Evolutionary conservation across 1,140 invertebrate species (phyloP).

Genomic region (Papilio polyxenes): DNA sequence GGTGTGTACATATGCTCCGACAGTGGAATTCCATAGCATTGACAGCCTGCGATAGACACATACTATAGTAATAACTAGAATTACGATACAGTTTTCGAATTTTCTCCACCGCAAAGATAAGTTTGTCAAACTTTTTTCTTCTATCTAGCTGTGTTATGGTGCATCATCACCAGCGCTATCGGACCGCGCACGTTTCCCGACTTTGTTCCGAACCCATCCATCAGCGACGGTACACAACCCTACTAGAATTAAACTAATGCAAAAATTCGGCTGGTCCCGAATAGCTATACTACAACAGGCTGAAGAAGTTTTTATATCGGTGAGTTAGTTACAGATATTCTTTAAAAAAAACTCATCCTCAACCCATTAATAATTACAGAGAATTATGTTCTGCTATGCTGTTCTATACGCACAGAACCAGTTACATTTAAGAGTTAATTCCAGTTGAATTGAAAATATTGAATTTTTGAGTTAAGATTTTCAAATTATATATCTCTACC

Average conservation of each 20-base stretch:
- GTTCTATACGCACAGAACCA: too few relatives aligned
- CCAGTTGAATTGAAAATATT: too few relatives aligned
- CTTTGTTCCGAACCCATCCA: conserved; percentile 98
- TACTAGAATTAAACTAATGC: conserved; percentile 96
- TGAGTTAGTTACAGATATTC: conserved; percentile 76
- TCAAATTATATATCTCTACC: too few relatives aligned
- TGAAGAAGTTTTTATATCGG: conserved; percentile 99
- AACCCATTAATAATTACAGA: too few relatives aligned
- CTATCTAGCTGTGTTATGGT: conserved; percentile 95
- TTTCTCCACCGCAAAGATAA: not conserved
- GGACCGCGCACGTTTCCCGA: conserved; percentile 97
- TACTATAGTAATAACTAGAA: too few relatives aligned
- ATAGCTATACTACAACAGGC: conserved; percentile 99
- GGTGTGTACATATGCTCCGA: too few relatives aligned
- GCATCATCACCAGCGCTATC: conserved; percentile 99
- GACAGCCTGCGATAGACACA: too few relatives aligned
- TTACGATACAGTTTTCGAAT: not conserved
- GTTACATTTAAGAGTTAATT: too few relatives aligned
- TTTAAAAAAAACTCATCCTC: too few relatives aligned
- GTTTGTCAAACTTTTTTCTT: not conserved
- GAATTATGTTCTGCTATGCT: too few relatives aligned
- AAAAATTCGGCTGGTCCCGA: conserved; percentile 97
- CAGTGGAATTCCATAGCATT: too few relatives aligned
- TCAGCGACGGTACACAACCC: conserved; percentile 99
- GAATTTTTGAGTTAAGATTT: too few relatives aligned